Percentiles rank a stretch among this genome's conserved stretches.
These are phyloP conservation scores for Oscheius sp. DNA, from an alignment of 2,888 invertebrate genomes.

Conservation along the genomic window DNA sequence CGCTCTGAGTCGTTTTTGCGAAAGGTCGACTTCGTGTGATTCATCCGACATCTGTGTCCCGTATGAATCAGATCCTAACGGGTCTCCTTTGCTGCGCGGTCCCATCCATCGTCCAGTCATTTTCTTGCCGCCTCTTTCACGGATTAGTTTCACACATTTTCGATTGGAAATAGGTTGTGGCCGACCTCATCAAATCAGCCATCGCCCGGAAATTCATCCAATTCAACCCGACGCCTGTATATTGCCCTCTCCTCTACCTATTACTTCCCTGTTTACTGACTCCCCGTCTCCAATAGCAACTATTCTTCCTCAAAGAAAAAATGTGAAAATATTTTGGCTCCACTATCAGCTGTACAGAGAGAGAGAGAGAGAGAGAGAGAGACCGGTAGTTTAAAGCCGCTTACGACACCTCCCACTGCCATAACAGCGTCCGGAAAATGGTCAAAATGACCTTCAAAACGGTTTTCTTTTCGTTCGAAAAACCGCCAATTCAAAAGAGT, in stretches of 20 bases:
- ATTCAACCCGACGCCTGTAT: too few species aligned
- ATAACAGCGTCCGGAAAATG: background rate
- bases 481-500: too few species aligned
- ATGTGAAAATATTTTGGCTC: background rate
- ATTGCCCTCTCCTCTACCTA: background rate
- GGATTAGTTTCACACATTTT: background rate
- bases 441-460: background rate
- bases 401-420: background rate
- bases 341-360: slow-evolving; percentile 1
- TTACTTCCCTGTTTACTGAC: background rate
- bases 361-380: too few species aligned
- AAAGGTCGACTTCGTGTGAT: too few species aligned
- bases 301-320: too few species aligned
- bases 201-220: too few species aligned
- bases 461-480: background rate
- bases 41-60: slow-evolving; percentile 1
- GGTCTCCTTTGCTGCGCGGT: background rate
- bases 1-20: too few species aligned
- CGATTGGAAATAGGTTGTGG: background rate
- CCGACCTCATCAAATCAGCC: background rate
- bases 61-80: background rate
- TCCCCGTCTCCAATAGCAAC: background rate
- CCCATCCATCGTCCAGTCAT: background rate
- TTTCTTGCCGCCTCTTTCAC: background rate
- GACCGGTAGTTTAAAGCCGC: background rate